Evolutionary conservation across 1,140 invertebrate genomes (phyloP).

Genomic region (Phymorhynchus buccinoides): DNA sequence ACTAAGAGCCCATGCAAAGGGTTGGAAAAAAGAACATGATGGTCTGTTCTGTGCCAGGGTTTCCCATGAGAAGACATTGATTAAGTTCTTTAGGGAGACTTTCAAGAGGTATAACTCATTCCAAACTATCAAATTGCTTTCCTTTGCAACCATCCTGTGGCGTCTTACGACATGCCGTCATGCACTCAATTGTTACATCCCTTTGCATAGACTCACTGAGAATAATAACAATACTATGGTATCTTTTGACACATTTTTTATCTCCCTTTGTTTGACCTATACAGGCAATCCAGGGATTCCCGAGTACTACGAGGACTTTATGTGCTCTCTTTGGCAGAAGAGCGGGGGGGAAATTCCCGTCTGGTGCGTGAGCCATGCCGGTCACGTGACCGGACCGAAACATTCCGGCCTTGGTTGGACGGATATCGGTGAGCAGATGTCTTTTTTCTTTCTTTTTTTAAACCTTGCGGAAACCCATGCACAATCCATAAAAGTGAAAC

Average conservation of each 20-base stretch:
- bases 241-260: too few relatives aligned
- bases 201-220: not conserved
- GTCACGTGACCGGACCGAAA: constrained; percentile 70
- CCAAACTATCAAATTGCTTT: not conserved
- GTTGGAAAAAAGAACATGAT: too few relatives aligned
- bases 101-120: not conserved
- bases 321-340: constrained; percentile 77
- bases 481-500: too few relatives aligned
- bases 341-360: constrained; percentile 78
- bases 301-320: constrained; percentile 83
- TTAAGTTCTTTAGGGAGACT: too few relatives aligned
- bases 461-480: not conserved
- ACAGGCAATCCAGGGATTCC: constrained; percentile 82
- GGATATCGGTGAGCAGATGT: constrained; percentile 36
- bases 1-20: too few relatives aligned
- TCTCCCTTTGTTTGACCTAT: not conserved
- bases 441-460: constrained; percentile 24
- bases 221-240: not conserved
- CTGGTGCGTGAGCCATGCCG: constrained; percentile 83
- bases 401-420: constrained; percentile 11
- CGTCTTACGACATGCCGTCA: not conserved
- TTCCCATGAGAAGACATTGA: too few relatives aligned
- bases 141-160: not conserved
- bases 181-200: not conserved
- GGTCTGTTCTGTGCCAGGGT: too few relatives aligned